A percentile compares a stretch with the other conserved stretches of the same genome.
These are phyloP conservation scores for Naja naja DNA, from an alignment of 2,113 vertebrate genomes.

Conservation along the genomic window DNA sequence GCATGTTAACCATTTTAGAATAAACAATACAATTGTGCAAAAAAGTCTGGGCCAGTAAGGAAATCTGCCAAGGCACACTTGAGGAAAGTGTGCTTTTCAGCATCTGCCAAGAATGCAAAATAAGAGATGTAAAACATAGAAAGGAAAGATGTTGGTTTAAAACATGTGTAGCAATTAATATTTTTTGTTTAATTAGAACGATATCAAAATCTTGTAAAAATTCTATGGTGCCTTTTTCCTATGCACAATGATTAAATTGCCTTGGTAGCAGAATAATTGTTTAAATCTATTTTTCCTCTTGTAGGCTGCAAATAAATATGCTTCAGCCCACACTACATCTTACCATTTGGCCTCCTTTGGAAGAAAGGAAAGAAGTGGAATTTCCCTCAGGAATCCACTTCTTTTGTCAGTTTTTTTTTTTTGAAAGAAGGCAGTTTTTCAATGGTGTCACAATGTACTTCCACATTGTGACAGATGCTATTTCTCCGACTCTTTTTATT, in stretches of 20 bases:
- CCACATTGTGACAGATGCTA: background rate
- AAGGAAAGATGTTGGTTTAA: constrained; percentile 21
- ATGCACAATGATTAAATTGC: constrained; percentile 30
- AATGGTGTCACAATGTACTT: background rate
- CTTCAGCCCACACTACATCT: background rate
- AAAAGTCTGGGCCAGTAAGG: constrained; percentile 31
- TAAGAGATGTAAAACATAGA: constrained; percentile 33
- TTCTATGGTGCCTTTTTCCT: constrained; percentile 37
- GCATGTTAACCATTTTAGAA: background rate
- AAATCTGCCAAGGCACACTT: constrained; percentile 16
- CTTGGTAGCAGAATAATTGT: constrained; percentile 26
- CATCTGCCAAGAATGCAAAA: constrained; percentile 39
- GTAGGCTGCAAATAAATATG: background rate
- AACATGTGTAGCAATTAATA: constrained; percentile 48
- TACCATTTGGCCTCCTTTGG: background rate
- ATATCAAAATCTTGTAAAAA: constrained; percentile 39
- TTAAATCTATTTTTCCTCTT: background rate
- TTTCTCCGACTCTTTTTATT: background rate
- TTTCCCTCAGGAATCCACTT: background rate
- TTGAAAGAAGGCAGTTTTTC: background rate
- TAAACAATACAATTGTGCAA: constrained; percentile 13
- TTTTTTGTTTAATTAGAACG: constrained; percentile 46
- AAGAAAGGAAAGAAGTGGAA: background rate
- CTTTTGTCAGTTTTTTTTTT: background rate
- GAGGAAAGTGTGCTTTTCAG: constrained; percentile 32